These are phyloP conservation scores for Trachelus stipa DNA, from an alignment of 2,888 invertebrate species.

Conservation along the genomic window DNA sequence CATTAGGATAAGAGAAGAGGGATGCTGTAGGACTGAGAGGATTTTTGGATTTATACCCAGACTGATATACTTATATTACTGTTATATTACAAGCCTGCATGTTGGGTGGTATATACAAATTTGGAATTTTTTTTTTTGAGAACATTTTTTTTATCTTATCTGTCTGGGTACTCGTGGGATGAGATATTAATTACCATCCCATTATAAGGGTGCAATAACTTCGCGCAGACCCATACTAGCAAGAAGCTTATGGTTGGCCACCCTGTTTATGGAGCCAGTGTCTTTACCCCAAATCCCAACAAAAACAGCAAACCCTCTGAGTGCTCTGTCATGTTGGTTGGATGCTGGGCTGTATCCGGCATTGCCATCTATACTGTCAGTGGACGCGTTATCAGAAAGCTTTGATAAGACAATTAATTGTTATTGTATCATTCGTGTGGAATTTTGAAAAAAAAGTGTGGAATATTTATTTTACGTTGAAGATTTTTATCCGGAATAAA, in stretches of 20 bases:
- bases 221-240: neutral
- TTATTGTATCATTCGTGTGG: neutral
- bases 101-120: too few relatives aligned
- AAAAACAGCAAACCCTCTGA: conserved; percentile 44
- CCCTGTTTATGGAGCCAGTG: neutral
- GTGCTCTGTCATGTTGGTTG: conserved; percentile 50
- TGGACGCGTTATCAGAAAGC: too few relatives aligned
- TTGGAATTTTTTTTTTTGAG: too few relatives aligned
- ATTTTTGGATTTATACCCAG: conserved; percentile 48
- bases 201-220: too few relatives aligned
- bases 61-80: too few relatives aligned
- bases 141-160: too few relatives aligned
- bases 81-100: too few relatives aligned
- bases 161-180: too few relatives aligned
- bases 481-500: neutral
- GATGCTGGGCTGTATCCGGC: conserved; percentile 37
- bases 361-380: conserved; percentile 31
- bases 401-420: too few relatives aligned
- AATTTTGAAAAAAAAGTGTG: neutral
- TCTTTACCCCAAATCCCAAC: neutral
- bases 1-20: conserved; percentile 63
- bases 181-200: too few relatives aligned
- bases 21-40: conserved; percentile 54
- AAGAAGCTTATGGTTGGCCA: neutral
- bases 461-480: neutral